Conservation (phyloP, 2,113 vertebrate species). For the Chlamydotis undulata region DNA sequence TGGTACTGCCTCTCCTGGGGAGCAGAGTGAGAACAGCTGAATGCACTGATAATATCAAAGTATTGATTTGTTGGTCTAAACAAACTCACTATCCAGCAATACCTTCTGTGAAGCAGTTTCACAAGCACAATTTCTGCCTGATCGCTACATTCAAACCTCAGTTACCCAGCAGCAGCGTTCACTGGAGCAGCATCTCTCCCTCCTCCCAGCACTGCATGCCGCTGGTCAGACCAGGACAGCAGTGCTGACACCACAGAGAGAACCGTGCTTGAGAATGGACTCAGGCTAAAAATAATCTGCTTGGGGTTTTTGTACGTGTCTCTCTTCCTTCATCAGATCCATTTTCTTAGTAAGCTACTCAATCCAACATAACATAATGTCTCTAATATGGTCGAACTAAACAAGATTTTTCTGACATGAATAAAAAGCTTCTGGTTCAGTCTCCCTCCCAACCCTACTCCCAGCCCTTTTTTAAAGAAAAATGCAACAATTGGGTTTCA, state of each 20-base stretch:
- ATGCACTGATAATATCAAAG: neutral
- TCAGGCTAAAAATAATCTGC: neutral
- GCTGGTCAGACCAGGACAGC: neutral
- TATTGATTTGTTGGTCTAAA: neutral
- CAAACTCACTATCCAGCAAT: neutral
- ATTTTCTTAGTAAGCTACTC: neutral
- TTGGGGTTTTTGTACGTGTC: fast-evolving
- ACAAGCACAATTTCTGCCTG: neutral
- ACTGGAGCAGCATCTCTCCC: neutral
- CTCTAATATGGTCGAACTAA: neutral
- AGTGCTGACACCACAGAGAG: fast-evolving
- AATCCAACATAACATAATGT: neutral
- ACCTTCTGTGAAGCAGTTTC: neutral
- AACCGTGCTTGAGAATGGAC: fast-evolving
- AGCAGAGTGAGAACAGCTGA: neutral
- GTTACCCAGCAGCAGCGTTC: neutral
- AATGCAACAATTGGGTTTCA: neutral
- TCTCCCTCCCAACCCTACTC: neutral
- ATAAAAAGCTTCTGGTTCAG: neutral
- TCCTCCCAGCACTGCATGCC: fast-evolving
- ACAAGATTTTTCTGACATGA: neutral
- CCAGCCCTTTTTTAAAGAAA: constrained; percentile 8
- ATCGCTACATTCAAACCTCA: fast-evolving
- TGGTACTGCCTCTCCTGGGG: neutral
- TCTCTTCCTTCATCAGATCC: neutral